Base-by-base conservation (phyloP, 1,140 invertebrate species). In the Conus ventricosus region DNA sequence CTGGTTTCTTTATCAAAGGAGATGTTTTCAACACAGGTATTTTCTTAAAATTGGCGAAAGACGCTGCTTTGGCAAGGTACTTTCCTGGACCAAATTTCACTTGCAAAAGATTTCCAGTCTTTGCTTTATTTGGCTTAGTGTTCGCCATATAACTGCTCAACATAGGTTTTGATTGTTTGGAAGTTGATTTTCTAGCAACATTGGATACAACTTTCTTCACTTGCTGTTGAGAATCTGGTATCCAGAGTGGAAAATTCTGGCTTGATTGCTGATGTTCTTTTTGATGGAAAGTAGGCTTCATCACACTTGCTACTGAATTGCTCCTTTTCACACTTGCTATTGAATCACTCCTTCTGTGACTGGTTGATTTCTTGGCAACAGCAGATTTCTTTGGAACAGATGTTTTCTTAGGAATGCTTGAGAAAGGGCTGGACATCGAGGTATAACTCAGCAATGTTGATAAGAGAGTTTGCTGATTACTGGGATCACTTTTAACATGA, bases 61-160 rank as follows among this genome's bases (percentile, higher is more conserved):
- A 71, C 1, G 17, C 11, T 71, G 11, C 67, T 71, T 71, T 71
- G 20, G 6, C 23, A 6, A n/a, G 23, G 67, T n/a, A 23, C 23
- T 81, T 81, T 51, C 51, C 51, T 54, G 80, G 51, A 23, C 39
- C 80, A 81, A 81, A 81, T 51, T 81, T 81, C 23, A 81, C 80
- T 23, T 81, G 80, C 80, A 81, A 54, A 54, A 54, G 7, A 5
- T 54, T 81, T 23, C 51, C 39, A 53, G 67, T 71, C 67, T 71
- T 71, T 71, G 67, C 67, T 23, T 23, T 23, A 4, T 20, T 23
- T 81, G 39, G 51, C 51, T 81, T 23, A 54, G 8, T 0, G 15
- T 81, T 78, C 0, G 39, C 15, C 17, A 51, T 54, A 7, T 15
- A 20, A 8, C 23, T 81, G 20, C 8, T 81, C 23, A 15, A 7